Evolutionary conservation across 2,888 invertebrate species (phyloP), one percentile per base, ranked within the genome.

Genomic region (Amaurobius ferox): DNA sequence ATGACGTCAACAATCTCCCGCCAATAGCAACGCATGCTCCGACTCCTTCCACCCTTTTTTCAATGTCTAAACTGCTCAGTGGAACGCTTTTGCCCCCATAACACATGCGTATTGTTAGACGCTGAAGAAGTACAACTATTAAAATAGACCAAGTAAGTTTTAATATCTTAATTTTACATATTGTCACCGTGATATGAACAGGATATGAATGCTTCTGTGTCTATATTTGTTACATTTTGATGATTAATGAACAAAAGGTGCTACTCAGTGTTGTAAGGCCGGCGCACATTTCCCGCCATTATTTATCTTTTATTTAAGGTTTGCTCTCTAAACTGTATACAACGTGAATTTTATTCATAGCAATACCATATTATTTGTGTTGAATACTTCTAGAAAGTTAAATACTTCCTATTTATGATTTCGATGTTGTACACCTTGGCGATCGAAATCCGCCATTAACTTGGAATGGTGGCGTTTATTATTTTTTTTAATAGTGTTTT

Each of bases 371-470:
- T n/a, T n/a, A n/a, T n/a, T n/a, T n/a, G n/a, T n/a, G n/a, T n/a
- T n/a, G n/a, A n/a, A 35, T 35, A 35, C 6, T 7, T 35, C 35
- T 35, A 35, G 11, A 5, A 35, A 35, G 35, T 35, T 35, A 35
- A 7, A 7, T 35, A 11, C 11, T 35, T 35, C 6, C 11, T 35
- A 35, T 35, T 35, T 35, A 35, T 35, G 11, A 7, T 3, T 68
- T 28, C 68, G 9, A 30, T 0, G 13, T 70, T 61, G 30, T 74
- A 7, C 55, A 55, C 30, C 19, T n/a, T 48, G 40, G 66, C 67
- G 77, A 85, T 85, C 83, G 77, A 77, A 85, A 77, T 85, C 83
- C 83, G 83, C 83, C 83, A 85, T 85, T 85, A 85, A 72, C 70
- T 77, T 67, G 23, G 29, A 44, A 85, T 71, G 55, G 67, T 71